Conservation (phyloP, 2,797 vertebrate genomes). For the Acanthiza pusilla region DNA sequence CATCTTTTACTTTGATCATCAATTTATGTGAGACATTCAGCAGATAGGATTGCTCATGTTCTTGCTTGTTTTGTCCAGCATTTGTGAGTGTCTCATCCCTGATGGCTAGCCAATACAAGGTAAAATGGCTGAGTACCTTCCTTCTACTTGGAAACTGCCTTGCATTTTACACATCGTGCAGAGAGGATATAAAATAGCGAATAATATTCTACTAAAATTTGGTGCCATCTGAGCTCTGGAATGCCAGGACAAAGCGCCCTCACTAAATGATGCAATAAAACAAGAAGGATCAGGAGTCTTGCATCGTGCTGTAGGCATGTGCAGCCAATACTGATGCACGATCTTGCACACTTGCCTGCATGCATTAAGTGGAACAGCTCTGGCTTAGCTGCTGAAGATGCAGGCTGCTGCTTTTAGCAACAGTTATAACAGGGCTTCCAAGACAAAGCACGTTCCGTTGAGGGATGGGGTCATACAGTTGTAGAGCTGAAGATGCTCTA, state of each 20-base stretch:
- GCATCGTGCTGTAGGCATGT: not conserved
- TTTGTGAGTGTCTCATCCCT: not conserved
- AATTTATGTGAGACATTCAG: not conserved
- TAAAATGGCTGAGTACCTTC: not conserved
- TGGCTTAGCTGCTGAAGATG: not conserved
- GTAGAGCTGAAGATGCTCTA: not conserved
- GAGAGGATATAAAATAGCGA: not conserved
- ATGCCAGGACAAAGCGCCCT: conserved; percentile 12
- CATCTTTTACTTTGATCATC: not conserved
- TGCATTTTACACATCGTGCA: not conserved
- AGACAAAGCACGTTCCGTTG: not conserved
- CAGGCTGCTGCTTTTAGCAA: not conserved
- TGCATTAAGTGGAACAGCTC: not conserved
- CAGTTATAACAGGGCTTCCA: not conserved
- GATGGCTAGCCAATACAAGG: not conserved
- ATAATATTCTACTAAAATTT: conserved; percentile 30
- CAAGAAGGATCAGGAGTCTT: not conserved
- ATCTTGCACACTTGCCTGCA: not conserved
- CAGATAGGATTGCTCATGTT: not conserved
- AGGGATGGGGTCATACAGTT: not conserved
- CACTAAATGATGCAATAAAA: conserved; percentile 12
- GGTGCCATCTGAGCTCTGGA: conserved; percentile 10
- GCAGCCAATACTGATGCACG: not conserved
- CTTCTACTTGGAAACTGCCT: not conserved
- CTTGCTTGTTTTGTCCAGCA: not conserved